phyloP scores from a whole-genome alignment of 2,797 vertebrate genomes.

The Cottoperca gobio region DNA sequence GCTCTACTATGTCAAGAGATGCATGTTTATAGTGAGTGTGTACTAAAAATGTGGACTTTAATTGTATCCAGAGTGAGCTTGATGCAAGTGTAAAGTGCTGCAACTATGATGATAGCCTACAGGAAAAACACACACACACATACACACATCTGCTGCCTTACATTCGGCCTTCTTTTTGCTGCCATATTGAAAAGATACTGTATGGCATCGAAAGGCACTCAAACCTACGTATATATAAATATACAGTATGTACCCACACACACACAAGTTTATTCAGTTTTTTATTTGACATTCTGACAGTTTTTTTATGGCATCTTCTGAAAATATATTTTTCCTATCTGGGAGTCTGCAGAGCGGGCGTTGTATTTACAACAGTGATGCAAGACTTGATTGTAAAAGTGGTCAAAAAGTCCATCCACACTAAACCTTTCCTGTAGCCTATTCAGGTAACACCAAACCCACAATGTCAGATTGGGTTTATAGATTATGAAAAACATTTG shows the following conservation, averaged over 20 bases:
- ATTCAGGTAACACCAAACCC: not conserved
- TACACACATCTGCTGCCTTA: conserved; percentile 16
- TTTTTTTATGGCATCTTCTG: conserved; percentile 13
- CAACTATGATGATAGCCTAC: conserved; percentile 40
- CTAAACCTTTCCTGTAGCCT: not conserved
- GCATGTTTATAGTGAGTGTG: conserved; percentile 20
- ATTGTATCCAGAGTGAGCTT: conserved; percentile 37
- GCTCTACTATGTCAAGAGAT: conserved; percentile 24
- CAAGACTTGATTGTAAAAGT: conserved; percentile 17
- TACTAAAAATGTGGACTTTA: conserved; percentile 30
- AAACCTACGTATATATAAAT: not conserved
- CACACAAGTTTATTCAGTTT: not conserved
- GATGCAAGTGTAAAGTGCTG: conserved; percentile 42
- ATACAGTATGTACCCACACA: not conserved
- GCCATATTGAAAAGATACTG: not conserved
- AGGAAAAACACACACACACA: conserved; percentile 16
- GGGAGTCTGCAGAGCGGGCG: not conserved
- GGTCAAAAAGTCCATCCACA: conserved; percentile 1
- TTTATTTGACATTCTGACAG: not conserved
- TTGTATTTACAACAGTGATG: conserved; percentile 2
- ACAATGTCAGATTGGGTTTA: not conserved
- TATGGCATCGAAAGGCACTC: not conserved
- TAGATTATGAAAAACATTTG: conserved; percentile 13
- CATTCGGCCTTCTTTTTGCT: not conserved
- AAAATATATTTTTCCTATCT: conserved; percentile 10